Evolutionary conservation across 2,888 invertebrate genomes (phyloP), one percentile per base, ranked within the genome.

Genomic region (Phortica magna): DNA sequence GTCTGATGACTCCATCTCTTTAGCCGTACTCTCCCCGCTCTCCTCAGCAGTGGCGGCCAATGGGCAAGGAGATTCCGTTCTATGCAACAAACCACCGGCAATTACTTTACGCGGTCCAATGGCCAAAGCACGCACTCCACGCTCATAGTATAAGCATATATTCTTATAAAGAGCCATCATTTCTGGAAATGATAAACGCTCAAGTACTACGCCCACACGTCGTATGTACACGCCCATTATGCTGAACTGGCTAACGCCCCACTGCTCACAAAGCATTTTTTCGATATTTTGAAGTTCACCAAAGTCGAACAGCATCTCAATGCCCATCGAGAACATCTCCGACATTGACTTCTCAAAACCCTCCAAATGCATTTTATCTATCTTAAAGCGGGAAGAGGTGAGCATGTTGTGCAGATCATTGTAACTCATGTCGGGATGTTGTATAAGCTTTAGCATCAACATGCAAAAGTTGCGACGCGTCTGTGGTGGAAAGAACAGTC

Each of bases 131-230:
- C 89, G 87, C 41, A 91, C 80, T 1, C 91, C 91, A 76, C 79
- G 79, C 82, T 94, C 94, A 88, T 95, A 95, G 90, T 96, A 96
- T 6, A 93, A 90, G 83, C 94, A 94, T 88, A 95, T 96, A 80
- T 95, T 94, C 83, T 95, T 94, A 89, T 95, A 95, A 41, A 97
- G 93, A 55, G 94, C 93, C 68, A 95, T 95, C 77, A 97, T 95
- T 93, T 97, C 96, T 55, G 96, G 95, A 92, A 98, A 98, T 17
- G 96, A 94, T 81, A 98, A 93, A 90, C 96, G 96, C 86, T 97
- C 96, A 89, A 98, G 94, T 80, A 96, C 95, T 0, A 98, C 93
- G 81, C 96, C 94, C 89, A 97, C 95, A 87, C 97, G 93, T 79
- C 98, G 93, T 79, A 98, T 93, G 91, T 96, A 98, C 81, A 97